These are phyloP conservation scores for Dysmachus trigonus DNA, from an alignment of 2,888 invertebrate species.

Conservation along the genomic window DNA sequence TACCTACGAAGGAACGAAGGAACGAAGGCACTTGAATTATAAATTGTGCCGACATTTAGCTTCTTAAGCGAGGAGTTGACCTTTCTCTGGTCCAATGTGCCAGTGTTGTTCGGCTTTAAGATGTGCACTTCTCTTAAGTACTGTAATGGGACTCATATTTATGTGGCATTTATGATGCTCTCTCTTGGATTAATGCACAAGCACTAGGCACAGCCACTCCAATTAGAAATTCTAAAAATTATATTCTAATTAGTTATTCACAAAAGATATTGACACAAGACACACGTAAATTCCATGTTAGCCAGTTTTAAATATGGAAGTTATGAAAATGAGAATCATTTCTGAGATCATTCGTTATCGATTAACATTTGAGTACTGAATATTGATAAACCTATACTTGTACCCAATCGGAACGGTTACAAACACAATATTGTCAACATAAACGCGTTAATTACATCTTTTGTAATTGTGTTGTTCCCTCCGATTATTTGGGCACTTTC, in stretches of 20 bases:
- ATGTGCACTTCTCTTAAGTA: not conserved
- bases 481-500: not conserved
- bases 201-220: not conserved
- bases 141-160: not conserved
- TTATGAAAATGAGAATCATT: not conserved
- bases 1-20: conserved; percentile 10
- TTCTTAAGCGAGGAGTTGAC: conserved; percentile 28
- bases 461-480: not conserved
- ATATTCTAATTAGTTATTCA: not conserved
- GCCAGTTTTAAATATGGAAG: not conserved
- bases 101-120: not conserved
- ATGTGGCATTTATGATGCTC: not conserved
- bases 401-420: not conserved
- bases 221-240: not conserved
- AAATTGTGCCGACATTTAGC: conserved; percentile 19
- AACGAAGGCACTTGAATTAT: conserved; percentile 39
- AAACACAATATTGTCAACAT: not conserved
- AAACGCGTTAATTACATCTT: not conserved
- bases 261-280: not conserved
- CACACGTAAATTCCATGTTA: not conserved
- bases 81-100: not conserved
- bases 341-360: not conserved
- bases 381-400: not conserved
- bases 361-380: not conserved
- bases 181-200: not conserved